Evolutionary conservation across 2,113 vertebrate species (phyloP).

Genomic region (Nesoenas mayeri): DNA sequence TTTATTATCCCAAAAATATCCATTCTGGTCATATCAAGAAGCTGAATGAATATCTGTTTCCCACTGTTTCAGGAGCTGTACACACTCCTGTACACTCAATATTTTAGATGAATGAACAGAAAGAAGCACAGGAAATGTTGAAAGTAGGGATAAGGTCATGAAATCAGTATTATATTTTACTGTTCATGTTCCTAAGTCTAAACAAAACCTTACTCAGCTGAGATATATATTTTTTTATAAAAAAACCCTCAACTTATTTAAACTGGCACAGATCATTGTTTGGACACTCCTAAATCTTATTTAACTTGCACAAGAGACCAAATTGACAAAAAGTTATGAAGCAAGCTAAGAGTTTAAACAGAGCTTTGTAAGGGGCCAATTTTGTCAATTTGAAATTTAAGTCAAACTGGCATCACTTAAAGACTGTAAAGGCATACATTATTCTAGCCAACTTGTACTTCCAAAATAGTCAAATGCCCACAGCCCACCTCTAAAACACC

Average conservation of each 20-base stretch:
- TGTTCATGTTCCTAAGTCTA: not conserved
- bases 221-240: not conserved
- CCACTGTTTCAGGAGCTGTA: not conserved
- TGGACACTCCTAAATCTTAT: not conserved
- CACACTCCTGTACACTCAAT: not conserved
- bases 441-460: not conserved
- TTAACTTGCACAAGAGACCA: not conserved
- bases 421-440: not conserved
- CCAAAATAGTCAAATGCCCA: not conserved
- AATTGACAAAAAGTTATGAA: not conserved
- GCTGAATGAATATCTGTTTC: not conserved
- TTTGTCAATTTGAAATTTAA: not conserved
- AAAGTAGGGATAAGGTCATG: not conserved
- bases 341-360: not conserved
- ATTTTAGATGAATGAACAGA: not conserved
- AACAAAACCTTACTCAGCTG: constrained; percentile 9
- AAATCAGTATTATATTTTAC: not conserved
- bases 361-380: not conserved
- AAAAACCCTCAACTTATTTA: not conserved
- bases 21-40: not conserved
- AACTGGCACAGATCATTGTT: not conserved
- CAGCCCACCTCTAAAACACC: not conserved
- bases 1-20: not conserved
- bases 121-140: not conserved
- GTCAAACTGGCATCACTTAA: not conserved